Base-by-base conservation (phyloP, 2,797 vertebrate species). In the Enteromius radiatus region DNA sequence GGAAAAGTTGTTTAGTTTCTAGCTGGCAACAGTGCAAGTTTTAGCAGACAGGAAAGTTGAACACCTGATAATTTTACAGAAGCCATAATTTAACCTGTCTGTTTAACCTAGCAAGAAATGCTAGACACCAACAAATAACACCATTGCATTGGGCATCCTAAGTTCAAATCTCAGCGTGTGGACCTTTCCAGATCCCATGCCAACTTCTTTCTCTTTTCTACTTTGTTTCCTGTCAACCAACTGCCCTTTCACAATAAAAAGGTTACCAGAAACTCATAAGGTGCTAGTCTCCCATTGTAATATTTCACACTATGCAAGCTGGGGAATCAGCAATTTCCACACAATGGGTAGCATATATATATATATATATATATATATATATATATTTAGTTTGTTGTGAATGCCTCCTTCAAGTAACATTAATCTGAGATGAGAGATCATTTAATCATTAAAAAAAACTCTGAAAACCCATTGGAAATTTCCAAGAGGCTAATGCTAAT, bases 391-490 rank as follows among this genome's bases (percentile, higher is more conserved):
- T 31, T 36, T 74, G 28, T 14, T 73, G 21, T 75, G 12, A 54
- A 36, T 26, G 21, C 9, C 7, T 56, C n/a, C 33, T 41, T 38
- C 33, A 26, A 56, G 12, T 59, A 56, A 38, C 14, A 8, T 56
- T 56, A 75, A 31, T 31, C 5, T 12, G 3, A 45, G n/a, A 45
- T 63, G 61, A 59, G 17, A 75, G 19, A 52, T 10, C 43, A 21
- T 31, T 71, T 6, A 71, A 49, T 71, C 9, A 49, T 31, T 52
- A 49, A 45, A 47, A 8, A 54, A 5, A 52, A n/a, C 59, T 54
- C 47, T 36, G 43, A 76, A 61, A 76, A 26, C 38, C 56, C 54
- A 59, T 5, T 41, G 38, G 75, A 76, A 76, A 76, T 63, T 63
- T 17, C 33, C 4, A 45, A 21, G 36, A 17, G 9, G 17, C 19